Conservation (phyloP, 2,888 invertebrate species). For the Hedychridium roseum region DNA sequence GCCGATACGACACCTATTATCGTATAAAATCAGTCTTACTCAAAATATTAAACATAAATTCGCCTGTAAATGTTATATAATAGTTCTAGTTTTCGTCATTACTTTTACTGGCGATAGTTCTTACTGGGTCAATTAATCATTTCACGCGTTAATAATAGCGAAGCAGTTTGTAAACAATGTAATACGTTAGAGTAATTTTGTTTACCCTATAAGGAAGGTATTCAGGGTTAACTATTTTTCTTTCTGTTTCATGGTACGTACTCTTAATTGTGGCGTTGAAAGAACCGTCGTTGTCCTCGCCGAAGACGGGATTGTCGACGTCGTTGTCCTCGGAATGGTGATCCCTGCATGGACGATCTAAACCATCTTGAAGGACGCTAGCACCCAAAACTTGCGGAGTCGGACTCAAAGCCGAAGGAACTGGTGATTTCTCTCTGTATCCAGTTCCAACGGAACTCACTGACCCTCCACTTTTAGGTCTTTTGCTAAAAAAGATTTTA, state of each 20-base stretch:
- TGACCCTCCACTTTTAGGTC: conserved; percentile 53
- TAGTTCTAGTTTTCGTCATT: no score
- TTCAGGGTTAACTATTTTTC: no score
- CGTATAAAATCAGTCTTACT: no score
- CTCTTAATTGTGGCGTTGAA: conserved; percentile 70
- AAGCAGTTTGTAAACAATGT: no score
- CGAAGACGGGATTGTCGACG: conserved; percentile 64
- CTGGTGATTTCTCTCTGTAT: conserved; percentile 57
- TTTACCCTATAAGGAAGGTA: no score
- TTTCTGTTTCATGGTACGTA: no score
- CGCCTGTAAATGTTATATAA: no score
- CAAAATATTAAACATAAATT: no score
- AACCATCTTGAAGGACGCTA: conserved; percentile 62
- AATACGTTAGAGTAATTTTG: no score
- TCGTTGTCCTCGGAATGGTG: conserved; percentile 62
- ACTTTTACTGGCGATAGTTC: no score
- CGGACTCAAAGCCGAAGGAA: conserved; percentile 54
- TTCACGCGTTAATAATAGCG: no score
- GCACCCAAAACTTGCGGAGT: conserved; percentile 68
- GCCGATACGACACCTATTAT: conserved; percentile 49
- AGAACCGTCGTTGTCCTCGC: conserved; percentile 53
- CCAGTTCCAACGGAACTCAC: conserved; percentile 58
- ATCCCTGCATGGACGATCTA: conserved; percentile 61
- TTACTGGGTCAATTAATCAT: no score
- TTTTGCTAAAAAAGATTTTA: conserved; percentile 47